Base-by-base conservation (phyloP, 2,113 vertebrate species). In the Lamprotornis superbus region DNA sequence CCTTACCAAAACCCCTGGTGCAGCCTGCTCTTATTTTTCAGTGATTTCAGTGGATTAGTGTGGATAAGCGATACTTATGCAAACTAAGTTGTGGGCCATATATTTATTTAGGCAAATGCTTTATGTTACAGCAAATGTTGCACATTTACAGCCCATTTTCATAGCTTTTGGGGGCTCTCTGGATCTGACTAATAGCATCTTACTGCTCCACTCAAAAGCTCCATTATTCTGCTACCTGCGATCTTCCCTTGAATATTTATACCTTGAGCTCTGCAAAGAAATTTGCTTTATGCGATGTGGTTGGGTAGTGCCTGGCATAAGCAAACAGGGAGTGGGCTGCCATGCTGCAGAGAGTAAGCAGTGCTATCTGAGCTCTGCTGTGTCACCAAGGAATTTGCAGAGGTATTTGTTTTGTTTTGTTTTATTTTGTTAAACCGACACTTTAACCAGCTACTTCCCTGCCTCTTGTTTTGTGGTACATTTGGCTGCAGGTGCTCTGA, bases 241-340 rank as follows among this genome's bases (percentile, higher is more conserved):
- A 81, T 92, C 55, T 70, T 83, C 12, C 39, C 67, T 83, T 95
- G 79, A 91, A 93, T 88, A 83, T 88, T 93, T 92, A 92, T 67
- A 37, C 30, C 7, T 1, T 12, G 49, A 81, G 52, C 57, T 77
- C 70, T 84, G 80, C 64, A 64, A 90, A 80, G 57, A 80, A 92
- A 90, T 77, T 83, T 77, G 30, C 68, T 89, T 80, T 89, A 49
- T 90, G 56, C 11, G 50, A 22, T 65, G 39, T 4, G 4, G 56
- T 52, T 83, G 56, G 28, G 57, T 40, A 83, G 60, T 39, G 90
- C 40, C 64, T 68, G 25, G 76, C 76, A 90, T 71, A 77, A 89
- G 70, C 42, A 77, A 95, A 24, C 37, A 12, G 52, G 28, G 27
- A 86, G 44, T 1, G 5, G 56, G 40, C 19, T 75, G 44, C 79